Conservation (phyloP, 2,888 invertebrate genomes). For the Druceiella hillmani region DNA sequence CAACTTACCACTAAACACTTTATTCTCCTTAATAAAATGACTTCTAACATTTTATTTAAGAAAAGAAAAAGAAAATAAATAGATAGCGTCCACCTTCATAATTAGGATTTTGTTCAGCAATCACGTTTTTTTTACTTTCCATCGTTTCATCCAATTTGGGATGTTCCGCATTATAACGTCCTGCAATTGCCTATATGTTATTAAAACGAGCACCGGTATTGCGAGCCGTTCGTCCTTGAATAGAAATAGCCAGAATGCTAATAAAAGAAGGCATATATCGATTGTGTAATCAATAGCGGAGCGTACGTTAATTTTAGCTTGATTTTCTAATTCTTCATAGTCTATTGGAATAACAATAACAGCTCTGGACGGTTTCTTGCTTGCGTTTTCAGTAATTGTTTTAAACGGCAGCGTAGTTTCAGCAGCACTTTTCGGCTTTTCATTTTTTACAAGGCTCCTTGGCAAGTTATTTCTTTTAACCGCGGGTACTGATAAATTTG, state of each 20-base stretch:
- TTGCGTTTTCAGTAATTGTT: slow-evolving; percentile 26
- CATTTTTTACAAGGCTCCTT: slow-evolving; percentile 28
- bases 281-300: slow-evolving; percentile 67
- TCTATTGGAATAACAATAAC: slow-evolving; percentile 46
- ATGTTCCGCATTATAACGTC: slow-evolving; percentile 56
- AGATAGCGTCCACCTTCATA: no score
- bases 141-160: slow-evolving; percentile 52
- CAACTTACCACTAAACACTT: no score
- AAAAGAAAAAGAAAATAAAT: no score
- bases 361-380: slow-evolving; percentile 30
- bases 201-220: slow-evolving; percentile 69
- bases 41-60: no score
- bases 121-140: no score
- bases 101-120: no score
- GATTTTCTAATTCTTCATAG: slow-evolving; percentile 52
- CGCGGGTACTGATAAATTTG: no score
- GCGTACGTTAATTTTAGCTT: slow-evolving; percentile 63
- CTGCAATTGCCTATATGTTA: slow-evolving; percentile 72
- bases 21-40: no score
- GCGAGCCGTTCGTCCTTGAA: slow-evolving; percentile 75
- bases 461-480: slow-evolving; percentile 23
- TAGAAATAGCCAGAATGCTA: slow-evolving; percentile 77
- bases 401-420: slow-evolving; percentile 25
- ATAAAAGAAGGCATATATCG: slow-evolving; percentile 66
- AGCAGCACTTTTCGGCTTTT: slow-evolving; percentile 27